Evolutionary conservation across 2,888 invertebrate genomes (phyloP), one percentile per base, ranked within the genome.

Genomic region (Coecobrya sp.): DNA sequence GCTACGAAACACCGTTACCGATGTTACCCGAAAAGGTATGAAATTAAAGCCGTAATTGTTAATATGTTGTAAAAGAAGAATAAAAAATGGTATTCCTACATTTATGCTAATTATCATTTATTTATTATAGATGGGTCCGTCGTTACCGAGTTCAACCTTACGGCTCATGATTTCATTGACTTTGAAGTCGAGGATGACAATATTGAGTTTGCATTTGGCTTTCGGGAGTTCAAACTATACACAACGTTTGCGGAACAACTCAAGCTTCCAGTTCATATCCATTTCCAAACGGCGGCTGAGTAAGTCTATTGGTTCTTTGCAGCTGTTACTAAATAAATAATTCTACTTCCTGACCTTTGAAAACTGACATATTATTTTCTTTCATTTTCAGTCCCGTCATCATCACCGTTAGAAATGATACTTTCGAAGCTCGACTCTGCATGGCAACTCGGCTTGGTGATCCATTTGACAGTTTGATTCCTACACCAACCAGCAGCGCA

Each of bases 201-300:
- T 70, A 13, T 87, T 19, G 94, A 95, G 27, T 42, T 94, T 3
- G 91, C 93, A 0, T 93, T 95, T 91, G 89, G 92, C 0, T 88
- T 94, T 70, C 52, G 93, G 27, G 95, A 95, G 27, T 94, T 95
- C 73, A 95, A 95, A 84, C 70, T 87, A 0, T 93, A 93, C 65
- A 87, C 90, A 59, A 19, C 79, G 0, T 93, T 95, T 82, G 94
- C 94, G 0, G 95, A 95, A 49, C 87, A 93, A 25, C 85, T 94
- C 59, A 94, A 94, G 79, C 55, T 93, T 10, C 92, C 93, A 2
- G 19, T 95, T 4, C 45, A 92, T 5, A 89, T 95, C 0, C 93
- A 93, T 62, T 95, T 94, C 55, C 82, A 93, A 45, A 55, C 27
- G 11, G 22, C 89, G 8, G 22, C 25, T 16, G 92, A 94, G 94